Percentiles rank a stretch among this genome's conserved stretches.
phyloP scores from a whole-genome alignment of 2,888 invertebrate species.

The Lasius platythorax region DNA sequence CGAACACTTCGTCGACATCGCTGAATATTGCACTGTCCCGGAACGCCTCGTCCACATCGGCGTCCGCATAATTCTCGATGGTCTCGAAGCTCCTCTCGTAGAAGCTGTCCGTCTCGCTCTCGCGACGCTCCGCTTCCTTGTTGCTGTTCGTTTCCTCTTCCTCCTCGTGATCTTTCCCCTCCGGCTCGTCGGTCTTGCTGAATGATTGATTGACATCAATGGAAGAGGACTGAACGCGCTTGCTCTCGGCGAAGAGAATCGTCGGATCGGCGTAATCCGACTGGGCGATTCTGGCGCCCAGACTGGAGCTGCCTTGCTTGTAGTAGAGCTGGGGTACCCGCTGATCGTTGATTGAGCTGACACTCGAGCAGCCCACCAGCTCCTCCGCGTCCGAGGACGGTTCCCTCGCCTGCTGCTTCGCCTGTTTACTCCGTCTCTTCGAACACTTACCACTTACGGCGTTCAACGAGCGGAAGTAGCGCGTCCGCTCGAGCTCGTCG shows the following conservation, averaged over 20 bases:
- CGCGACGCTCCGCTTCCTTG: constrained; percentile 54
- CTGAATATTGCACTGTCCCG: constrained; percentile 95
- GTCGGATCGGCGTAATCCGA: constrained; percentile 95
- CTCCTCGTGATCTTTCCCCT: constrained; percentile 43
- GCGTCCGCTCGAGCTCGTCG: constrained; percentile 79
- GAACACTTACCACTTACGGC: constrained; percentile 34
- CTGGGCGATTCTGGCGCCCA: constrained; percentile 95
- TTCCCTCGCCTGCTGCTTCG: constrained; percentile 82
- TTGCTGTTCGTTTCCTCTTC: constrained; percentile 49
- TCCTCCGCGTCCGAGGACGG: constrained; percentile 82
- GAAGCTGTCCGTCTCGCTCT: constrained; percentile 89
- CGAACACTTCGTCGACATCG: constrained; percentile 89
- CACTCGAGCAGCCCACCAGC: constrained; percentile 73
- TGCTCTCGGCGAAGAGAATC: constrained; percentile 87
- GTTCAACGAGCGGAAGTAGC: constrained; percentile 75
- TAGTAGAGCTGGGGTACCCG: constrained; percentile 85
- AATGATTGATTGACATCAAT: constrained; percentile 17
- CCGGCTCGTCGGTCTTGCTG: constrained; percentile 7
- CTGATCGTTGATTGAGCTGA: constrained; percentile 56
- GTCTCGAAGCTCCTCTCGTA: constrained; percentile 92
- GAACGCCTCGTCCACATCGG: constrained; percentile 89
- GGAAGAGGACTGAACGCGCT: constrained; percentile 59
- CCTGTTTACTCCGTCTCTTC: constrained; percentile 80
- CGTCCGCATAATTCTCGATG: constrained; percentile 90
- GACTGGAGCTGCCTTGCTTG: constrained; percentile 93